phyloP scores from a whole-genome alignment of 2,797 vertebrate species.

The Chelon labrosus region DNA sequence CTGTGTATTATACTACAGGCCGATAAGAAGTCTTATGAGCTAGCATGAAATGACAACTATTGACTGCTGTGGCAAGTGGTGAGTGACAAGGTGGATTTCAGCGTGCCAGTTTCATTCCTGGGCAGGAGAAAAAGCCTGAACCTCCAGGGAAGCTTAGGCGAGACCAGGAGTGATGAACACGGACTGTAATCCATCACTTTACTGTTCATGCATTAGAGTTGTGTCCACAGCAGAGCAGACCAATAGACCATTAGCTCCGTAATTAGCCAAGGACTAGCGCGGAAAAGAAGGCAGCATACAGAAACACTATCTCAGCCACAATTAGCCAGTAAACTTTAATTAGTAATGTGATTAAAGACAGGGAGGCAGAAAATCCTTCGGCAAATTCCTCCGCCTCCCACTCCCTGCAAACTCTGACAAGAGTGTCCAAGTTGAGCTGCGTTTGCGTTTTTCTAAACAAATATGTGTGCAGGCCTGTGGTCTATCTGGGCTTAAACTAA shows the following conservation, averaged over 20 bases:
- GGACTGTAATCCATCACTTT: conserved; percentile 70
- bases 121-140: conserved; percentile 29
- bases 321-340: conserved; percentile 85
- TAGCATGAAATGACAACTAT: conserved; percentile 62
- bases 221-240: conserved; percentile 61
- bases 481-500: conserved; percentile 72
- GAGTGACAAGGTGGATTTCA: conserved; percentile 50
- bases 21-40: conserved; percentile 51
- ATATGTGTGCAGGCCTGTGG: conserved; percentile 68
- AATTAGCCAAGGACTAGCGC: conserved; percentile 75
- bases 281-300: conserved; percentile 59
- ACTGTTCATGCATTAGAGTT: conserved; percentile 65
- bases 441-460: conserved; percentile 78
- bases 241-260: conserved; percentile 78
- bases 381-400: conserved; percentile 74
- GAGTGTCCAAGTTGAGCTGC: conserved; percentile 67
- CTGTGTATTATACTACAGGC: conserved; percentile 19
- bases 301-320: conserved; percentile 79
- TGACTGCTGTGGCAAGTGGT: conserved; percentile 38
- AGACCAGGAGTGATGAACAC: conserved; percentile 52
- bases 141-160: conserved; percentile 36
- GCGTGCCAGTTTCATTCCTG: conserved; percentile 35
- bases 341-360: conserved; percentile 80
- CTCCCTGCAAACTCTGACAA: conserved; percentile 68
- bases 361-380: conserved; percentile 76